phyloP scores from a whole-genome alignment of 2,888 invertebrate species.

The Drosophila meridionalis region DNA sequence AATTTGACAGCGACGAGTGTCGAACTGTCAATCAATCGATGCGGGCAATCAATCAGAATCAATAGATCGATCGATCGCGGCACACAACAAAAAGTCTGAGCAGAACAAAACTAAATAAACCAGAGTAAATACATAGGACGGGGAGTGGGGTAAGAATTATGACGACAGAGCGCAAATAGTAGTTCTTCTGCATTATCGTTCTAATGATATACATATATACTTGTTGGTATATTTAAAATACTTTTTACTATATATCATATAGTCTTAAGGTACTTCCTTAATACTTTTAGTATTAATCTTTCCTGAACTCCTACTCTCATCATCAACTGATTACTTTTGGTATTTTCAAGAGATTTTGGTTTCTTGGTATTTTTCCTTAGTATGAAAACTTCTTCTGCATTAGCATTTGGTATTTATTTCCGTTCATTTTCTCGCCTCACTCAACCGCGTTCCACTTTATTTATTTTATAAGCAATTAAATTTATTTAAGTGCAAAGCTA shows the following conservation, averaged over 20 bases:
- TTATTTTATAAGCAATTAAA: conserved; percentile 80
- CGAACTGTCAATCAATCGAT: conserved; percentile 73
- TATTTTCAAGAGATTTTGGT: neutral
- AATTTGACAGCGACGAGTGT: conserved; percentile 84
- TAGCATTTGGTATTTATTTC: neutral
- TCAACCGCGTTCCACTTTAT: conserved; percentile 57
- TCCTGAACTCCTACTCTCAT: neutral
- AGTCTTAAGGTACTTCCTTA: no score
- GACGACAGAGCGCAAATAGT: conserved; percentile 18
- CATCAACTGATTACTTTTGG: neutral
- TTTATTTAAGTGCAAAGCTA: conserved; percentile 78
- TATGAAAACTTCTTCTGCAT: neutral
- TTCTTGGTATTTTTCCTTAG: neutral
- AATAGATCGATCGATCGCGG: conserved; percentile 43
- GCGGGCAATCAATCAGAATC: conserved; percentile 48
- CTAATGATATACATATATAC: neutral
- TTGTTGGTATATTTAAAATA: conserved; percentile 1
- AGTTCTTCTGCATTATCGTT: neutral
- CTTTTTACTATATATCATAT: neutral
- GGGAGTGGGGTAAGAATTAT: conserved; percentile 4
- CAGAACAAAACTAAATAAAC: neutral
- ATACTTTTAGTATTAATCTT: no score
- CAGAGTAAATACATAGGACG: neutral
- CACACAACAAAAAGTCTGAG: conserved; percentile 46
- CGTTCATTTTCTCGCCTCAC: neutral